Percentiles rank a stretch among this genome's conserved stretches.
phyloP scores from a whole-genome alignment of 2,113 vertebrate genomes.

The Salvelinus namaycush region DNA sequence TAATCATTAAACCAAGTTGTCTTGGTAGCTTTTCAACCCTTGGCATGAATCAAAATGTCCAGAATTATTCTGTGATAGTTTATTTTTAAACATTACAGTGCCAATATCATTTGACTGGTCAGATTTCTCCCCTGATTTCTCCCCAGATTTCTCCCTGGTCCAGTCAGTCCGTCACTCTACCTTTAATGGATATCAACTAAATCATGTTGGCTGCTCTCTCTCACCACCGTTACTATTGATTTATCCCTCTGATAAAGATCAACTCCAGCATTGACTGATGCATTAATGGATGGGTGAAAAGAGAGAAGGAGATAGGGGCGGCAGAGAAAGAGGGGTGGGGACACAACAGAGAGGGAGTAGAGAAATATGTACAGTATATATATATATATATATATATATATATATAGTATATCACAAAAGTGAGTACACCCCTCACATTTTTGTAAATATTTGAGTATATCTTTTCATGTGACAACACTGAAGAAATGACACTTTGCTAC shows the following conservation, averaged over 20 bases:
- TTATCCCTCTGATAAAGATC: no score
- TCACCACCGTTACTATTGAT: no score
- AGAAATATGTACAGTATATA: no score
- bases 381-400: no score
- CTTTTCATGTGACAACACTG: no score
- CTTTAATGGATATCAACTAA: background rate
- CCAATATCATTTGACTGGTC: slow-evolving; percentile 57
- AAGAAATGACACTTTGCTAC: no score
- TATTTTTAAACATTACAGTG: slow-evolving; percentile 82
- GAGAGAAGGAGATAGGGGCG: background rate
- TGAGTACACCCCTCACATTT: no score
- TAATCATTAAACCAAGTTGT: slow-evolving; percentile 98
- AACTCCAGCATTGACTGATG: no score
- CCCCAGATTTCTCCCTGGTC: background rate
- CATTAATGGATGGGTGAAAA: no score
- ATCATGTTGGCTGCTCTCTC: background rate
- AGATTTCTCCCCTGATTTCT: background rate
- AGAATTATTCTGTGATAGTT: slow-evolving; percentile 85
- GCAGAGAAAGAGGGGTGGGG: background rate
- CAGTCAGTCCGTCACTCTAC: background rate
- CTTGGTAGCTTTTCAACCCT: slow-evolving; percentile 71
- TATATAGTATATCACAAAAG: no score
- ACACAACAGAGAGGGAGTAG: no score
- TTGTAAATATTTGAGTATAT: no score
- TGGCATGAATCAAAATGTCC: slow-evolving; percentile 92